A percentile compares a stretch with the other conserved stretches of the same genome.
Evolutionary conservation across 2,797 vertebrate species (phyloP).

Genomic region (Molossus molossus): DNA sequence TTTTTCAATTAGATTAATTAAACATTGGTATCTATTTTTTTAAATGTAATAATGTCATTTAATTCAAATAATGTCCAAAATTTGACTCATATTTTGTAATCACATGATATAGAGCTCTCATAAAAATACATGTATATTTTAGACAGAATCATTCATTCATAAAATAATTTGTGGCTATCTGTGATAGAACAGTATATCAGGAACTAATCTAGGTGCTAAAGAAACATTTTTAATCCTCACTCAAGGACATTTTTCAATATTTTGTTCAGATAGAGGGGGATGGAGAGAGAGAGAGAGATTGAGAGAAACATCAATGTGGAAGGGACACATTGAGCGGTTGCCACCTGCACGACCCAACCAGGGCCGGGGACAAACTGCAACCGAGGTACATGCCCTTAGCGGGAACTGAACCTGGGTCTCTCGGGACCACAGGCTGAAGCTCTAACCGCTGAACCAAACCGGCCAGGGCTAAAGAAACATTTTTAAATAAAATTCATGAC

Average conservation of each 20-base stretch:
- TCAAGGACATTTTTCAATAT: too few relatives aligned
- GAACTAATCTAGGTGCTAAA: not conserved
- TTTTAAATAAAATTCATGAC: not conserved
- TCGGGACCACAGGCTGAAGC: too few relatives aligned
- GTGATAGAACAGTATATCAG: not conserved
- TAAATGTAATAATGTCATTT: not conserved
- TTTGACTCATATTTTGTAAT: not conserved
- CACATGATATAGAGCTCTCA: not conserved
- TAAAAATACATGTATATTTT: not conserved
- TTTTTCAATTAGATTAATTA: not conserved
- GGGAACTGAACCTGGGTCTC: too few relatives aligned
- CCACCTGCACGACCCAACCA: too few relatives aligned
- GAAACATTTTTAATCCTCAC: not conserved
- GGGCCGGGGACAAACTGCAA: too few relatives aligned
- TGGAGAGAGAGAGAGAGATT: too few relatives aligned
- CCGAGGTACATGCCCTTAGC: too few relatives aligned
- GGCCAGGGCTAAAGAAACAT: not conserved
- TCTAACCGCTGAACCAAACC: too few relatives aligned
- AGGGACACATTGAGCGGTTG: too few relatives aligned
- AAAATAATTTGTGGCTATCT: not conserved
- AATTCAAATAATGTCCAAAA: constrained; percentile 1
- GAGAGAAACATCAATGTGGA: too few relatives aligned
- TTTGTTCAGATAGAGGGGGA: too few relatives aligned
- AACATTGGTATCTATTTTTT: not conserved
- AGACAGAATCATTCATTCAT: not conserved